These are phyloP conservation scores for Dastarcus helophoroides DNA, from an alignment of 2,888 invertebrate genomes.

Conservation along the genomic window DNA sequence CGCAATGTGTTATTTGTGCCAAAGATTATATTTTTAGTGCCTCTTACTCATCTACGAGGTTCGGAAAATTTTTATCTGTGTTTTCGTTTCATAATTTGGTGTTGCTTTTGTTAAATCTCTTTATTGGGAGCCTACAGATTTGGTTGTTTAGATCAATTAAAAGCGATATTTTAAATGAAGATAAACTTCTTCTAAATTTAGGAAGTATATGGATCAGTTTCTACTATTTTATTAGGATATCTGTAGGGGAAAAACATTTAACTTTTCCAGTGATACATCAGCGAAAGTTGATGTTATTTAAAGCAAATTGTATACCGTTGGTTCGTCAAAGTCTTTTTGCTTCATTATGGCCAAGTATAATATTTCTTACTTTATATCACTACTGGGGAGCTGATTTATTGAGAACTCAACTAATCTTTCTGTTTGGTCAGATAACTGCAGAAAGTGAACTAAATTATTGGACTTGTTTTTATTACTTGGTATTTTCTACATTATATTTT, in stretches of 20 bases:
- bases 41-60: conserved; percentile 53
- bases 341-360: conserved; percentile 50
- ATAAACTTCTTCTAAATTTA: conserved; percentile 53
- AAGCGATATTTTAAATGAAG: conserved; percentile 52
- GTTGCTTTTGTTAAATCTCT: conserved; percentile 45
- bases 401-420: conserved; percentile 40
- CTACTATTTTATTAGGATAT: conserved; percentile 47
- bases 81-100: conserved; percentile 49
- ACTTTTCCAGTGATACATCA: conserved; percentile 61
- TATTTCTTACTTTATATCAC: conserved; percentile 51
- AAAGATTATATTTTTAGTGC: conserved; percentile 53
- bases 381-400: conserved; percentile 48
- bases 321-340: conserved; percentile 47
- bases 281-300: conserved; percentile 55
- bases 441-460: conserved; percentile 41
- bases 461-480: conserved; percentile 49
- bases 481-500: conserved; percentile 56
- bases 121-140: conserved; percentile 54
- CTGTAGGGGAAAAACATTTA: conserved; percentile 45
- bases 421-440: conserved; percentile 43
- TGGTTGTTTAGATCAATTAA: conserved; percentile 53
- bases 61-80: conserved; percentile 50
- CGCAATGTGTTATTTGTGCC: conserved; percentile 61
- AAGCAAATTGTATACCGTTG: conserved; percentile 44
- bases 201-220: conserved; percentile 58